Evolutionary conservation across 1,140 invertebrate genomes (phyloP).

Genomic region (Helicoverpa armigera): DNA sequence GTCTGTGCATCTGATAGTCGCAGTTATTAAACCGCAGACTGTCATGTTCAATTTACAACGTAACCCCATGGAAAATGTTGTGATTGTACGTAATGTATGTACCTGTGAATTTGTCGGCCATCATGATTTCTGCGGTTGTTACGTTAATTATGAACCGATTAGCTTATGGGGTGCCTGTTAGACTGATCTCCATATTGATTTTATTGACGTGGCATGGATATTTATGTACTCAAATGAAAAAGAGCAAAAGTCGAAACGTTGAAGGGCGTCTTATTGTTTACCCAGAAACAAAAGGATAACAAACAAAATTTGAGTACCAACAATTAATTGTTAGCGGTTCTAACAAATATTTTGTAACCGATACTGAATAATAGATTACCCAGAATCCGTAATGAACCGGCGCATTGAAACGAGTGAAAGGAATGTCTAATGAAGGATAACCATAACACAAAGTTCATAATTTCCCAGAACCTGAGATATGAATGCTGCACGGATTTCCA

Average conservation of each 20-base stretch:
- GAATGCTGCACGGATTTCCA: conserved; percentile 39
- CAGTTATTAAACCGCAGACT: conserved; percentile 75
- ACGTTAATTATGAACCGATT: conserved; percentile 34
- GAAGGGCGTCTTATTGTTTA: no score
- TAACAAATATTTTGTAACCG: no score
- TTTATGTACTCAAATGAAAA: no score
- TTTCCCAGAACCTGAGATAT: conserved; percentile 11
- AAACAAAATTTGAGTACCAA: no score
- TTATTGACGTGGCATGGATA: no score
- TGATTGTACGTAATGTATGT: conserved; percentile 28
- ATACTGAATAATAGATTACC: no score
- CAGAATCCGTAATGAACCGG: no score
- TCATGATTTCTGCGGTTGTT: conserved; percentile 39
- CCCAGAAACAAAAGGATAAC: no score
- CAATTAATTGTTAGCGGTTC: no score
- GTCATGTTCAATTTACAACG: conserved; percentile 73
- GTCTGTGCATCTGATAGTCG: conserved; percentile 63
- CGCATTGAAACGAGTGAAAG: not conserved
- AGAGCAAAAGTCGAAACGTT: no score
- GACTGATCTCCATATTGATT: no score
- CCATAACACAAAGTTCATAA: not conserved
- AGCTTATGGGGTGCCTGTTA: not conserved
- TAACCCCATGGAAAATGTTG: conserved; percentile 61
- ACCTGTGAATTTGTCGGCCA: conserved; percentile 20
- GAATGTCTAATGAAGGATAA: conserved; percentile 1